phyloP scores from a whole-genome alignment of 2,113 vertebrate genomes.

The Phylloscopus whistleri region DNA sequence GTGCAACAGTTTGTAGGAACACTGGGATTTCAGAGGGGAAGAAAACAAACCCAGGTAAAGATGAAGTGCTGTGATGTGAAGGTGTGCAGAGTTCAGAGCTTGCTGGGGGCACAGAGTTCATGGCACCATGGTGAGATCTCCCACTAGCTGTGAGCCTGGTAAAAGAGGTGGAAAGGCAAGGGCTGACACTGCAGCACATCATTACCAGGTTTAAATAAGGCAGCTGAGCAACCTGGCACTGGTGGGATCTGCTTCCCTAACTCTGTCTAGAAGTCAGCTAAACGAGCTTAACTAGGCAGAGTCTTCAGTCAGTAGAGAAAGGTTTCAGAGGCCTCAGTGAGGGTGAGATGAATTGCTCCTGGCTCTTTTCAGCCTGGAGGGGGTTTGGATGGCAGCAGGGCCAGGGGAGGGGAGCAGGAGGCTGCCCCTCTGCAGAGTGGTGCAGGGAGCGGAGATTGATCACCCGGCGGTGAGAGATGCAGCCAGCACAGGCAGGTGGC shows the following conservation, averaged over 20 bases:
- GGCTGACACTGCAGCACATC: neutral
- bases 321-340: neutral
- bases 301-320: neutral
- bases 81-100: neutral
- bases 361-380: neutral
- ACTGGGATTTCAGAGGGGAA: neutral
- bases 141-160: neutral
- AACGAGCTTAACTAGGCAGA: neutral
- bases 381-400: neutral
- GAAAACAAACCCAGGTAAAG: neutral
- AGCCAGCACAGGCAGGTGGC: constrained; percentile 22
- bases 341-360: neutral
- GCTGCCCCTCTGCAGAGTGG: neutral
- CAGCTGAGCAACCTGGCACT: neutral
- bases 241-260: neutral
- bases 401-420: neutral
- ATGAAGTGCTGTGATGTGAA: neutral
- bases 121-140: neutral
- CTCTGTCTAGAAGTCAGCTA: neutral
- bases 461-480: neutral
- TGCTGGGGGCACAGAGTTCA: neutral
- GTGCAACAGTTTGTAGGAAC: neutral
- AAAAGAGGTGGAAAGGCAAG: neutral
- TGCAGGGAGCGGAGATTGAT: neutral
- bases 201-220: neutral